Percentiles rank a stretch among this genome's conserved stretches.
Evolutionary conservation across 2,888 invertebrate genomes (phyloP).

Genomic region (Biston betularia): DNA sequence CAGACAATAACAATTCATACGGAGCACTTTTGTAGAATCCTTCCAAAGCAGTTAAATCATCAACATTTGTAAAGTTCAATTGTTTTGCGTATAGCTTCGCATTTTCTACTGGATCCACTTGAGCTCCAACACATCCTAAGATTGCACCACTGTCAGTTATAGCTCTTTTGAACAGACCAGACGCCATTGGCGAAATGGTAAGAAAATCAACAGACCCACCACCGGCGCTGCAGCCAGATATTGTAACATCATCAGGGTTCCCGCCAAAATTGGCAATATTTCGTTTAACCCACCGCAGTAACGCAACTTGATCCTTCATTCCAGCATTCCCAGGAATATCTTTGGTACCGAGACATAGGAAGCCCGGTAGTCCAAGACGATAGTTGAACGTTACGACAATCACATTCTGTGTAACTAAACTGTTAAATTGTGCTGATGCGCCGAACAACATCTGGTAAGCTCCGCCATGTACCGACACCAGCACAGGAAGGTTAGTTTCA

Average conservation of each 20-base stretch:
- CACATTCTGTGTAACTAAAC: conserved; percentile 35
- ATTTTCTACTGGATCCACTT: conserved; percentile 15
- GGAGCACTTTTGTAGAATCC: conserved; percentile 48
- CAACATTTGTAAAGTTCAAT: conserved; percentile 10
- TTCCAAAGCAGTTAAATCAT: conserved; percentile 17
- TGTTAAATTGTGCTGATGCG: background rate
- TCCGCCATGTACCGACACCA: conserved; percentile 14
- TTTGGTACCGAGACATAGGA: conserved; percentile 58
- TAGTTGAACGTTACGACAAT: conserved; percentile 47
- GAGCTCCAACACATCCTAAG: background rate
- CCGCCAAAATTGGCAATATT: conserved; percentile 64
- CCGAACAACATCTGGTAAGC: conserved; percentile 3
- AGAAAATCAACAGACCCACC: conserved; percentile 56
- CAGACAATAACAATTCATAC: conserved; percentile 18
- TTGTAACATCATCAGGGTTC: conserved; percentile 54
- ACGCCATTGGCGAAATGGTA: conserved; percentile 52
- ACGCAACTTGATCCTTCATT: conserved; percentile 56
- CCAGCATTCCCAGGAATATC: conserved; percentile 59
- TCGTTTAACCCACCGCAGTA: conserved; percentile 52
- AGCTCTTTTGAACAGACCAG: conserved; percentile 37
- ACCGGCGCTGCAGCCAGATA: conserved; percentile 63
- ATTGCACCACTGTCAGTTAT: conserved; percentile 55
- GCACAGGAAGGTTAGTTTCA: conserved; percentile 14
- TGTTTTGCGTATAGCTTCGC: conserved; percentile 7
- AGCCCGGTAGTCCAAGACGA: conserved; percentile 52